Evolutionary conservation across 2,888 invertebrate species (phyloP).

Genomic region (Alviniconcha strummeri): DNA sequence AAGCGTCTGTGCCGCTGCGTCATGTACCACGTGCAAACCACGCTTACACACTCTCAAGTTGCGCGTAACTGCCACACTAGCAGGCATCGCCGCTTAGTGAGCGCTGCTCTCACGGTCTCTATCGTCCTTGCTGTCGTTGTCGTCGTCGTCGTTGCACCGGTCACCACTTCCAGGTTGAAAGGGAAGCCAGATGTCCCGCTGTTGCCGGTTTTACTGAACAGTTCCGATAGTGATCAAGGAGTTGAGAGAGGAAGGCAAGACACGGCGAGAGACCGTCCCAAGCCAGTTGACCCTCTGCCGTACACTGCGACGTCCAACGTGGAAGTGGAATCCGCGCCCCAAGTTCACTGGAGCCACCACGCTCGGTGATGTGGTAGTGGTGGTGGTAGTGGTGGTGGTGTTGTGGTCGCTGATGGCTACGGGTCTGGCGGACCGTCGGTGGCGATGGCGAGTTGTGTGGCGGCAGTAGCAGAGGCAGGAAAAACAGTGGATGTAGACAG

Average conservation of each 20-base stretch:
- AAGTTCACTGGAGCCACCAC: background rate
- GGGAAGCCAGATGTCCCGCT: background rate
- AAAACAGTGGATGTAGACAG: background rate
- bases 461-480: background rate
- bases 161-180: background rate
- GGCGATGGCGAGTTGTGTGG: slow-evolving; percentile 6
- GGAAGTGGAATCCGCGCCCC: background rate
- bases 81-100: background rate
- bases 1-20: slow-evolving; percentile 23
- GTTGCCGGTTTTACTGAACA: no score
- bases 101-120: no score
- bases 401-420: background rate
- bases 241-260: no score
- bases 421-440: background rate
- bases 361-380: background rate
- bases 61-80: background rate
- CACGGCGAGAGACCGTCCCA: no score
- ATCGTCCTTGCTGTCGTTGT: background rate
- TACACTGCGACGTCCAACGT: no score
- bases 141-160: background rate
- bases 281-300: no score
- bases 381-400: background rate
- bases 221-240: no score
- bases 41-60: background rate
- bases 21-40: background rate